These are phyloP conservation scores for Sebastes itinus DNA, from an alignment of 2,797 vertebrate species.

Conservation along the genomic window DNA sequence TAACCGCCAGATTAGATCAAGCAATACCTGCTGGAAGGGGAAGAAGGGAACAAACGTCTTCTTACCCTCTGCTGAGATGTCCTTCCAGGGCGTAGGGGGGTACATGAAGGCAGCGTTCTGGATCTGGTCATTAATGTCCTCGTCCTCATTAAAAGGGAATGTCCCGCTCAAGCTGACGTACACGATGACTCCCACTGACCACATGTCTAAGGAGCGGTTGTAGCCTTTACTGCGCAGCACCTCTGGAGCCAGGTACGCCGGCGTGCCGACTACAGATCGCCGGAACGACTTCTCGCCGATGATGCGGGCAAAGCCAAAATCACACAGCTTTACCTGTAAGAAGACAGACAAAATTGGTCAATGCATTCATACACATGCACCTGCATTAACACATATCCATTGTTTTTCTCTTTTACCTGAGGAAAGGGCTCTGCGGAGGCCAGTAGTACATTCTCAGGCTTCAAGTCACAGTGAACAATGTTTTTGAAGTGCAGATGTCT, in stretches of 20 bases:
- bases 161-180: slow-evolving; percentile 97
- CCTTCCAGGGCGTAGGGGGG: slow-evolving; percentile 95
- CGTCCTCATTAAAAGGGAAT: slow-evolving; percentile 97
- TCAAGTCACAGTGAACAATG: slow-evolving; percentile 99
- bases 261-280: slow-evolving; percentile 96
- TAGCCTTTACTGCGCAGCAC: slow-evolving; percentile 98
- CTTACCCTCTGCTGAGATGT: slow-evolving; percentile 94
- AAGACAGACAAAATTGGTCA: background rate
- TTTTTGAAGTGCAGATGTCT: slow-evolving; percentile 99
- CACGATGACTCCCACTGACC: slow-evolving; percentile 97
- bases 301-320: slow-evolving; percentile 97
- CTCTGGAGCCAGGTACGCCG: slow-evolving; percentile 94
- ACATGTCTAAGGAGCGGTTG: slow-evolving; percentile 98
- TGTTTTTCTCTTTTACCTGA: slow-evolving; percentile 82
- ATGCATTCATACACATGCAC: background rate
- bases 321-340: slow-evolving; percentile 94
- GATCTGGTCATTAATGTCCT: slow-evolving; percentile 98
- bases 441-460: slow-evolving; percentile 96
- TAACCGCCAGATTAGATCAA: background rate
- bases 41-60: background rate
- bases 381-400: background rate
- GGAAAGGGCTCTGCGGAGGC: slow-evolving; percentile 97
- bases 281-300: slow-evolving; percentile 99
- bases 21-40: background rate
- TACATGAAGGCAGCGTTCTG: slow-evolving; percentile 99